These are phyloP conservation scores for Ormia ochracea DNA, from an alignment of 2,888 invertebrate species.

Conservation along the genomic window DNA sequence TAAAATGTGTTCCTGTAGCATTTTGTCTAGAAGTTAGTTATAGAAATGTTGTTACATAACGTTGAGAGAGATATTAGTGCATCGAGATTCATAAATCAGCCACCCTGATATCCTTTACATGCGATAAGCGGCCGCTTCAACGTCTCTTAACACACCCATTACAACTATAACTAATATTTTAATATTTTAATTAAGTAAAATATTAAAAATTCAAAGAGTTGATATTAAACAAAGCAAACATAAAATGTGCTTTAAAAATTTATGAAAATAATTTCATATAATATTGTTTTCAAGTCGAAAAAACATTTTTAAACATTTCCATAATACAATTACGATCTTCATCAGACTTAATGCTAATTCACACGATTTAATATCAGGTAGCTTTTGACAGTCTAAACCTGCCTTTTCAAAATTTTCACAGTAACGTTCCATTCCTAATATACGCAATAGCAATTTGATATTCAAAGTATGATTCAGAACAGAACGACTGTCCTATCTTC, in stretches of 20 bases:
- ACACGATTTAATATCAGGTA: slow-evolving; percentile 66
- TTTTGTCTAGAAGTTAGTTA: no score
- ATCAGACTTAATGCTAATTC: slow-evolving; percentile 68
- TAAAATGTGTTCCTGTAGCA: no score
- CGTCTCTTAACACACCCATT: no score
- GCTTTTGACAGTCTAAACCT: slow-evolving; percentile 66
- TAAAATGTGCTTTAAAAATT: neutral
- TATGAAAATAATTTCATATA: neutral
- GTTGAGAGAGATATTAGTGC: no score
- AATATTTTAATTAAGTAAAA: no score
- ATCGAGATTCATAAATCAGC: no score
- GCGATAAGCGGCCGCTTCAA: no score
- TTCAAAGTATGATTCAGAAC: slow-evolving; percentile 68
- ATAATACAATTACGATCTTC: slow-evolving; percentile 69
- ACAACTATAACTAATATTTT: no score
- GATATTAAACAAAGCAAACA: neutral
- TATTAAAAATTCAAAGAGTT: slow-evolving; percentile 5
- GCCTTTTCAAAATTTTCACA: slow-evolving; percentile 67
- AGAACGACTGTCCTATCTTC: slow-evolving; percentile 57
- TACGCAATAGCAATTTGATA: slow-evolving; percentile 66
- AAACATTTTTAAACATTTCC: slow-evolving; percentile 66
- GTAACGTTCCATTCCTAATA: slow-evolving; percentile 69
- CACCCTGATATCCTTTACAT: no score
- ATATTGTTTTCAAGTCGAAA: slow-evolving; percentile 23
- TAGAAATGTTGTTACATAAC: no score